Conservation (phyloP, 2,888 invertebrate genomes). For the Tetheella fluctuosa region DNA sequence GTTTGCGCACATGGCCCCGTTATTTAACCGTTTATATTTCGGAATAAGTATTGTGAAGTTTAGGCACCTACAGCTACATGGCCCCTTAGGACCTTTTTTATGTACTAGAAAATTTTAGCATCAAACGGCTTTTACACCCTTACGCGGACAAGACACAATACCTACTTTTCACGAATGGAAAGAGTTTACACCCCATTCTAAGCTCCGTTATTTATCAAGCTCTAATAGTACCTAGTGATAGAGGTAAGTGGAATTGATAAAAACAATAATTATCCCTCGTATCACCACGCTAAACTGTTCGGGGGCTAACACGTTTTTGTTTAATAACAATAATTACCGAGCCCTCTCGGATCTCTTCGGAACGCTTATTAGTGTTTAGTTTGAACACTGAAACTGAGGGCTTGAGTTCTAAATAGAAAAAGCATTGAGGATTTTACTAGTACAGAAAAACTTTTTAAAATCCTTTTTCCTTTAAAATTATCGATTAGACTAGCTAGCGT, state of each 20-base stretch:
- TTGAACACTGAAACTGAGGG: neutral
- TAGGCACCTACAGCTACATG: too few relatives aligned
- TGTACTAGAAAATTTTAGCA: too few relatives aligned
- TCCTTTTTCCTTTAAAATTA: too few relatives aligned
- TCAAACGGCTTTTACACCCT: too few relatives aligned
- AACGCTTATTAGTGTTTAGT: conserved; percentile 1
- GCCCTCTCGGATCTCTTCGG: neutral
- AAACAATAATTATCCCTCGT: neutral
- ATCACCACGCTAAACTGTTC: conserved; percentile 8
- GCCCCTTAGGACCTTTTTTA: too few relatives aligned
- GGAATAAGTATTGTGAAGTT: too few relatives aligned
- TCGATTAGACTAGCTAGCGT: too few relatives aligned
- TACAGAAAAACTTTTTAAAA: neutral
- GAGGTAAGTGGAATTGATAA: conserved; percentile 6
- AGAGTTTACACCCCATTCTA: neutral
- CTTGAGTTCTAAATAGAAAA: neutral
- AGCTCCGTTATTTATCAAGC: neutral
- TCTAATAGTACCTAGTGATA: neutral
- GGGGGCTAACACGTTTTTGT: conserved; percentile 8
- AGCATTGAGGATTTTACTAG: too few relatives aligned
- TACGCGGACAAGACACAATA: neutral
- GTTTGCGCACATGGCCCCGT: too few relatives aligned
- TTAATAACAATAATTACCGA: neutral
- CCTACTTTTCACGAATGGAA: neutral
- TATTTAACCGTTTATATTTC: too few relatives aligned